These are phyloP conservation scores for Hucho hucho DNA, from an alignment of 2,113 vertebrate species.

Conservation along the genomic window DNA sequence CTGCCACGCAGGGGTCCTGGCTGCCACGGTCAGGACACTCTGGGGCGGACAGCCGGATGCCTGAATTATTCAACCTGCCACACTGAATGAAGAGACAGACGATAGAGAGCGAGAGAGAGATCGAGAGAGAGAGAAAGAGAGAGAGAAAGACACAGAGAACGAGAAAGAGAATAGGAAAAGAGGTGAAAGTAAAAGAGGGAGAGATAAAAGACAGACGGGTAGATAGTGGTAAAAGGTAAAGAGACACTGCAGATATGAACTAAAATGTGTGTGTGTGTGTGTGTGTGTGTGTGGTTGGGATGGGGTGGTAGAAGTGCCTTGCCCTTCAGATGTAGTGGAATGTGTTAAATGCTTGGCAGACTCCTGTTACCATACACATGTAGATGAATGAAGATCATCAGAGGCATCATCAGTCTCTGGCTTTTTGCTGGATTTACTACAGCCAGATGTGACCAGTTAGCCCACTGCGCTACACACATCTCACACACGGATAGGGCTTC, in stretches of 20 bases:
- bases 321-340: constrained; percentile 71
- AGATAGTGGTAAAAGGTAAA: background rate
- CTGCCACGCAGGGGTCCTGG: constrained; percentile 77
- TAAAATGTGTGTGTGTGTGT: constrained; percentile 10
- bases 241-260: background rate
- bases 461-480: constrained; percentile 20
- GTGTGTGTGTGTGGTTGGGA: constrained; percentile 21
- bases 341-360: constrained; percentile 71
- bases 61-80: constrained; percentile 82
- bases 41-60: constrained; percentile 68
- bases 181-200: constrained; percentile 1
- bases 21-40: constrained; percentile 53
- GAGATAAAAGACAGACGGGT: background rate
- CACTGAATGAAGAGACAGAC: constrained; percentile 72
- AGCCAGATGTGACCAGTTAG: constrained; percentile 67
- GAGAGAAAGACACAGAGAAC: constrained; percentile 17
- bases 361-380: constrained; percentile 82
- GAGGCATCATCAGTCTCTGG: constrained; percentile 76
- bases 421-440: constrained; percentile 81
- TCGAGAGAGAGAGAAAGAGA: background rate
- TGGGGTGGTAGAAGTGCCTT: constrained; percentile 35
- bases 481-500: background rate
- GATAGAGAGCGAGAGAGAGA: constrained; percentile 25
- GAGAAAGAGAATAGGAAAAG: background rate
- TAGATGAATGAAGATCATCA: constrained; percentile 80